Evolutionary conservation across 2,888 invertebrate species (phyloP).

Genomic region (Galerucella pusilla): DNA sequence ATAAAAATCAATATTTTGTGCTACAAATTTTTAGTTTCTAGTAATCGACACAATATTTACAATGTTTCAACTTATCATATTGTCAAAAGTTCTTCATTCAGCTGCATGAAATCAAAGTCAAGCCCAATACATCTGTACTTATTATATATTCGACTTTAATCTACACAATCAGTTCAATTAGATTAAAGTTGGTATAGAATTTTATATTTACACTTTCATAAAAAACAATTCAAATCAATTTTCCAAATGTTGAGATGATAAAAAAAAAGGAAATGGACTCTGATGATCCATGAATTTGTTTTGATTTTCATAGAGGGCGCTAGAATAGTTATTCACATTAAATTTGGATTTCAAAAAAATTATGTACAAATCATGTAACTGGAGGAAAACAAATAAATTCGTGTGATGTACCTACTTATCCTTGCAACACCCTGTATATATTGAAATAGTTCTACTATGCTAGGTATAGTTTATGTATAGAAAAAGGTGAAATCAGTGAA

Average conservation of each 20-base stretch:
- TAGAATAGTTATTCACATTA: too few relatives aligned
- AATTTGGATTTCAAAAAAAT: too few relatives aligned
- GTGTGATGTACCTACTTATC: too few relatives aligned
- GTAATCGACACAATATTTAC: conserved; percentile 29
- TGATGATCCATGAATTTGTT: too few relatives aligned
- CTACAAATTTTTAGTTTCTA: conserved; percentile 22
- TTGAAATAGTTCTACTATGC: too few relatives aligned
- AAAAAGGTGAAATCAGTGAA: too few relatives aligned
- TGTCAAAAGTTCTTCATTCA: conserved; percentile 19
- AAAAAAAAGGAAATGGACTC: too few relatives aligned
- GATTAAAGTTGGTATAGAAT: conserved; percentile 3
- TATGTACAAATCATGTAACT: too few relatives aligned
- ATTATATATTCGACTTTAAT: conserved; percentile 1
- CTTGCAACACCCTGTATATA: too few relatives aligned
- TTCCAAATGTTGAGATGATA: background rate
- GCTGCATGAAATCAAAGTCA: conserved; percentile 12
- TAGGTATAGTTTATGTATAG: too few relatives aligned
- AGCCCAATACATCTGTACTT: conserved; percentile 3
- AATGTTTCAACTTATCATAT: conserved; percentile 17
- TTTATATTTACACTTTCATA: background rate
- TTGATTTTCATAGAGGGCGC: too few relatives aligned
- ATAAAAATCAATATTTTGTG: conserved; percentile 37
- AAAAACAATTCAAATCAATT: background rate
- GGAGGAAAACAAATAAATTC: too few relatives aligned
- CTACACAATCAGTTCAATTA: conserved; percentile 27